A percentile compares a stretch with the other conserved stretches of the same genome.
These are phyloP conservation scores for Rhinella marina DNA, from an alignment of 2,797 vertebrate genomes.

Conservation along the genomic window DNA sequence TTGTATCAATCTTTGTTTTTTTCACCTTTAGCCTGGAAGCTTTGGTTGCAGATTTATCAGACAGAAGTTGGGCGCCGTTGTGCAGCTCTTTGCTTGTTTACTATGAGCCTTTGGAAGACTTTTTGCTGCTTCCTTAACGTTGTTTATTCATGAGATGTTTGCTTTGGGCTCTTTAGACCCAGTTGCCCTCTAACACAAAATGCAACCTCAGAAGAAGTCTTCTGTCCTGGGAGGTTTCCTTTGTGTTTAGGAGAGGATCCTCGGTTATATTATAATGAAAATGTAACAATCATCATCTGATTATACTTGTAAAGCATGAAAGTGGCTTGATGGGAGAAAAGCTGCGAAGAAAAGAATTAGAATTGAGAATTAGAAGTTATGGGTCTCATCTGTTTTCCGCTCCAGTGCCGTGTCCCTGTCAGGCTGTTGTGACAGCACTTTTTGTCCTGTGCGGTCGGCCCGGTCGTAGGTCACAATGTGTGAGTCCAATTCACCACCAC, in stretches of 20 bases:
- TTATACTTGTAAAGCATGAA: conserved; percentile 9
- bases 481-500: too few relatives aligned
- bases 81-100: not conserved
- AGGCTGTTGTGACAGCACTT: not conserved
- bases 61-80: not conserved
- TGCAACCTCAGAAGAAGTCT: not conserved
- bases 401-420: too few relatives aligned
- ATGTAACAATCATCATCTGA: not conserved
- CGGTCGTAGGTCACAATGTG: not conserved
- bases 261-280: not conserved
- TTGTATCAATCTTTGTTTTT: not conserved
- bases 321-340: not conserved
- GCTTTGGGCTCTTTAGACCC: not conserved
- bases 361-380: not conserved
- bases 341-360: not conserved
- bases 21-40: not conserved
- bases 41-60: not conserved
- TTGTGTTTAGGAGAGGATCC: not conserved
- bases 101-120: not conserved
- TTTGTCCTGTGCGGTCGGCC: not conserved
- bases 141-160: not conserved
- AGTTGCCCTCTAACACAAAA: conserved; percentile 19
- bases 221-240: conserved; percentile 11
- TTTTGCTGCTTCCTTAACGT: not conserved
- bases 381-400: too few relatives aligned